Conservation (phyloP, 2,797 vertebrate genomes). For the Malurus leucopterus region DNA sequence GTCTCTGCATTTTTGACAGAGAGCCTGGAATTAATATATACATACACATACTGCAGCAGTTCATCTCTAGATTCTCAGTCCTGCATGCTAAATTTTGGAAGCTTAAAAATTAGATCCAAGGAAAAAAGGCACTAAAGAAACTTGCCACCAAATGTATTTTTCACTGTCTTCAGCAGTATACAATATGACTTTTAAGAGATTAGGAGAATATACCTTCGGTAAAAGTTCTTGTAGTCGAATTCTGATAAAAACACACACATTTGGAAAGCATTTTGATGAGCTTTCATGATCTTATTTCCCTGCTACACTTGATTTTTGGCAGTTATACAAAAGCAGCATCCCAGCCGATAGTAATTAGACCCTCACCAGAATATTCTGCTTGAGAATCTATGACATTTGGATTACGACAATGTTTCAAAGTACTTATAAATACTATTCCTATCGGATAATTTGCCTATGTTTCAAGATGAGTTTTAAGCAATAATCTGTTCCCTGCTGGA, state of each 20-base stretch:
- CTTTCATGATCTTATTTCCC: not conserved
- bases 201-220: not conserved
- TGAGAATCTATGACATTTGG: not conserved
- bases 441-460: not conserved
- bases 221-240: not conserved
- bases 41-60: not conserved
- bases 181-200: not conserved
- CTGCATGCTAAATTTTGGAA: not conserved
- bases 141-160: rapidly evolving
- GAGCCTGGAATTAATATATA: not conserved
- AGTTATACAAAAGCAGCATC: rapidly evolving
- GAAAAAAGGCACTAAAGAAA: not conserved
- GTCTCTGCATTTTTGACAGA: not conserved
- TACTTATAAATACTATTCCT: not conserved
- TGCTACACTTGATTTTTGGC: not conserved
- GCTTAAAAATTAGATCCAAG: not conserved
- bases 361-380: not conserved
- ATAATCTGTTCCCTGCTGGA: not conserved
- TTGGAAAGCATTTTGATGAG: not conserved
- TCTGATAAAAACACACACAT: not conserved
- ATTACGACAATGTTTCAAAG: not conserved
- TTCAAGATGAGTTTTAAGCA: not conserved
- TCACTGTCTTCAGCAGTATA: not conserved
- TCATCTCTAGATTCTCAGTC: not conserved
- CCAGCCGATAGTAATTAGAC: not conserved